These are phyloP conservation scores for Paratrypauchen microcephalus DNA, from an alignment of 2,797 vertebrate species.

Conservation along the genomic window DNA sequence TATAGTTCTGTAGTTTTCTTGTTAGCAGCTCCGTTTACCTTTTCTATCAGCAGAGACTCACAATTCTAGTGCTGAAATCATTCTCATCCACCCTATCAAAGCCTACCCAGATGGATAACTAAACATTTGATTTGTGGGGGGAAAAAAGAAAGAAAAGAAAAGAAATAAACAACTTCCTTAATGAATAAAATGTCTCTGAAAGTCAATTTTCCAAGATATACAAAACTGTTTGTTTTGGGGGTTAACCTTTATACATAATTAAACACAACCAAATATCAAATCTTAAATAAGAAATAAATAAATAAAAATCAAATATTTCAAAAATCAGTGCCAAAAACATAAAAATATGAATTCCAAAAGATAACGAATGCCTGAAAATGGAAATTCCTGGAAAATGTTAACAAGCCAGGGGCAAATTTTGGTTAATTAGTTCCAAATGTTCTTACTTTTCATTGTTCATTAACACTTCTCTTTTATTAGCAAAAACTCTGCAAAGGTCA, in stretches of 20 bases:
- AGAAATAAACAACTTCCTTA: too few species aligned
- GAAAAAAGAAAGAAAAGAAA: too few species aligned
- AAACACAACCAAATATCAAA: too few species aligned
- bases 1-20: too few species aligned
- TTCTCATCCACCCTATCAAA: too few species aligned
- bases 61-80: too few species aligned
- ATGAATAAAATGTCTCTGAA: too few species aligned
- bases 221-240: neutral
- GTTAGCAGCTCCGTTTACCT: too few species aligned
- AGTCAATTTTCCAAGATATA: neutral
- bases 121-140: neutral
- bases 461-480: constrained; percentile 2
- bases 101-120: neutral
- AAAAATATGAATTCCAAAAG: neutral
- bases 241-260: neutral
- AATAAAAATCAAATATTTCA: neutral
- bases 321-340: neutral
- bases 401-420: neutral
- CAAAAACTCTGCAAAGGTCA: constrained; percentile 4
- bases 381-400: neutral
- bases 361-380: neutral
- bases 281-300: too few species aligned
- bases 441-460: neutral
- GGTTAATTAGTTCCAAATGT: neutral
- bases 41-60: too few species aligned